These are phyloP conservation scores for Anguilla pacifica DNA, from an alignment of 2,797 vertebrate genomes.

Conservation along the genomic window DNA sequence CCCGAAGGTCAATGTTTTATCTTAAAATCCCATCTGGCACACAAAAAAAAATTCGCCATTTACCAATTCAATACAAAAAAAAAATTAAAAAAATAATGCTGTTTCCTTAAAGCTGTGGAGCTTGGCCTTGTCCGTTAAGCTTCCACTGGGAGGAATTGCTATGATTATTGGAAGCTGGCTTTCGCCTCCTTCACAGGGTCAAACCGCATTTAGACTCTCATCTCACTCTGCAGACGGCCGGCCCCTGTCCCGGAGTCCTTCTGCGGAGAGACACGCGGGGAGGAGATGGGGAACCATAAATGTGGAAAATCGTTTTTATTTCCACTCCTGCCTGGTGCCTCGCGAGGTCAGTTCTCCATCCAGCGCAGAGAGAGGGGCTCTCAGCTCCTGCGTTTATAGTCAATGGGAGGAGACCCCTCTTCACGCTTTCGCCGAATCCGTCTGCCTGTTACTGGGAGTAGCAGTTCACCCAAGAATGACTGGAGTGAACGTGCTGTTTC, in stretches of 20 bases:
- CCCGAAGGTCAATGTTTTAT: not conserved
- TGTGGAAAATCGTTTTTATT: not conserved
- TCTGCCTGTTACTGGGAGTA: not conserved
- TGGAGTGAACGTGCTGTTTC: not conserved
- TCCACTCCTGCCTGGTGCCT: not conserved
- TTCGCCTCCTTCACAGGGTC: not conserved
- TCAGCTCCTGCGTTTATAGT: not conserved
- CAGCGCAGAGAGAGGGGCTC: not conserved
- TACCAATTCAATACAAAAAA: conserved; percentile 1
- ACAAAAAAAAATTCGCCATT: not conserved
- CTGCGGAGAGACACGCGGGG: not conserved
- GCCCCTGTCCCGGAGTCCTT: not conserved
- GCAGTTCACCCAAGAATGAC: not conserved
- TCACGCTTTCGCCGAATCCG: not conserved
- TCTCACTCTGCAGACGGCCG: not conserved
- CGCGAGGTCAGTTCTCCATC: not conserved
- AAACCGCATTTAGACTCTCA: not conserved
- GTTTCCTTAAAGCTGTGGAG: not conserved
- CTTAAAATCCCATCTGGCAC: not conserved
- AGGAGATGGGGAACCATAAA: conserved; percentile 1
- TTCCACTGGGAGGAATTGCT: not conserved
- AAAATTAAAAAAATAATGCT: not conserved
- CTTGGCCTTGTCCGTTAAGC: not conserved
- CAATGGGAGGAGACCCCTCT: not conserved
- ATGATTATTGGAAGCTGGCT: conserved; percentile 4